These are phyloP conservation scores for Aphis gossypii DNA, from an alignment of 1,140 invertebrate species.

Conservation along the genomic window DNA sequence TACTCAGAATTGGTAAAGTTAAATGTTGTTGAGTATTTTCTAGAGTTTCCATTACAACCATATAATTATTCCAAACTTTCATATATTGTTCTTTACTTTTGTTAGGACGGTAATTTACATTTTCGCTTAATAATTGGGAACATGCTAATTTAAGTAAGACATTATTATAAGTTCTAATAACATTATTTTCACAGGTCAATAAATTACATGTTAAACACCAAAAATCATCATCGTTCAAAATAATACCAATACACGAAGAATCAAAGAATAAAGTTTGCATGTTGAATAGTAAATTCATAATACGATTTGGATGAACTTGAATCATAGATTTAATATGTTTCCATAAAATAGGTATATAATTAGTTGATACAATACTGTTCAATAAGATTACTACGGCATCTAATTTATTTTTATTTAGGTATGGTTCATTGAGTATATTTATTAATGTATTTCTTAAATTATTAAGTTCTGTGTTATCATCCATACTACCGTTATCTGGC, in stretches of 20 bases:
- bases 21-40: slow-evolving; percentile 73
- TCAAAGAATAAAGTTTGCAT: slow-evolving; percentile 43
- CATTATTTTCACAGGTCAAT: slow-evolving; percentile 31
- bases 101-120: slow-evolving; percentile 59
- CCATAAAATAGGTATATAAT: slow-evolving; percentile 32
- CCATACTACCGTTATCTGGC: background rate
- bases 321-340: slow-evolving; percentile 27
- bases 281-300: slow-evolving; percentile 23
- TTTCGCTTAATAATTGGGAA: background rate
- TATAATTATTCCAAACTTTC: slow-evolving; percentile 64
- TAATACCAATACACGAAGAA: background rate
- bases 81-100: slow-evolving; percentile 50
- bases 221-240: slow-evolving; percentile 43
- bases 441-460: slow-evolving; percentile 23
- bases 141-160: slow-evolving; percentile 32
- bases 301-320: slow-evolving; percentile 28
- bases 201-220: slow-evolving; percentile 33
- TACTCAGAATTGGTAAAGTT: slow-evolving; percentile 66
- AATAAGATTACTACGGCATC: background rate
- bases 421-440: slow-evolving; percentile 39
- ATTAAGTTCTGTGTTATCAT: background rate
- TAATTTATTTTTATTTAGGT: slow-evolving; percentile 17
- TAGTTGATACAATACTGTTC: slow-evolving; percentile 11
- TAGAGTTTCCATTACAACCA: slow-evolving; percentile 68
- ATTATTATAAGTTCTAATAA: slow-evolving; percentile 42